Evolutionary conservation across 2,888 invertebrate genomes (phyloP).

Genomic region (Escarpia spicata): DNA sequence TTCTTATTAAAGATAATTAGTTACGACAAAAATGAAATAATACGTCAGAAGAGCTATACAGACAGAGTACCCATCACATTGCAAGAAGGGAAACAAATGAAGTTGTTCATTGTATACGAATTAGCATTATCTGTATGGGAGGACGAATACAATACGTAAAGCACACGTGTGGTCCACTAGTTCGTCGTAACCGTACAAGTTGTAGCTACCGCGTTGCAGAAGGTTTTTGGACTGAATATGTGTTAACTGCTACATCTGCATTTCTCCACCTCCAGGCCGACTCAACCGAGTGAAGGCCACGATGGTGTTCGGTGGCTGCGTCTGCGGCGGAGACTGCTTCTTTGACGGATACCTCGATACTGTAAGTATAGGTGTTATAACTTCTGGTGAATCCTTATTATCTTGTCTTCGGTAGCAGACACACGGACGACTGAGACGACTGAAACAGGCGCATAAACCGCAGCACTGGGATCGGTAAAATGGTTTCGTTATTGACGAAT

Average conservation of each 20-base stretch:
- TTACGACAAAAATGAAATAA: background rate
- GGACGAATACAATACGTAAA: background rate
- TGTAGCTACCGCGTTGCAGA: background rate
- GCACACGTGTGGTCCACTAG: too few relatives aligned
- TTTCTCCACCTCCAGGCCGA: background rate
- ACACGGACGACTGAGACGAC: background rate
- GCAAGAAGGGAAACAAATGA: background rate
- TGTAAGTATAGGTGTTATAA: background rate
- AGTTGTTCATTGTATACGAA: background rate
- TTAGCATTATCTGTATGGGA: background rate
- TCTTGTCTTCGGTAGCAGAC: background rate
- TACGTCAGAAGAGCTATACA: background rate
- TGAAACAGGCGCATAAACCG: background rate
- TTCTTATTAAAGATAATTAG: background rate
- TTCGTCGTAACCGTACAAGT: background rate
- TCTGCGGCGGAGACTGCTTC: constrained; percentile 19
- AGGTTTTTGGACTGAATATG: background rate
- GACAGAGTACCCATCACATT: background rate
- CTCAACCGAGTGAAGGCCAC: constrained; percentile 23
- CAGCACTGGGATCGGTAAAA: background rate
- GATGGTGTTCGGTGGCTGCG: constrained; percentile 5
- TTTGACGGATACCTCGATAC: constrained; percentile 20
- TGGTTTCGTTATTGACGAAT: background rate
- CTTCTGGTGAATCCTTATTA: background rate
- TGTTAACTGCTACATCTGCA: background rate